These are phyloP conservation scores for Epizoanthus illoricatus DNA, from an alignment of 92 coral and sea anemone genomes.

Conservation along the genomic window DNA sequence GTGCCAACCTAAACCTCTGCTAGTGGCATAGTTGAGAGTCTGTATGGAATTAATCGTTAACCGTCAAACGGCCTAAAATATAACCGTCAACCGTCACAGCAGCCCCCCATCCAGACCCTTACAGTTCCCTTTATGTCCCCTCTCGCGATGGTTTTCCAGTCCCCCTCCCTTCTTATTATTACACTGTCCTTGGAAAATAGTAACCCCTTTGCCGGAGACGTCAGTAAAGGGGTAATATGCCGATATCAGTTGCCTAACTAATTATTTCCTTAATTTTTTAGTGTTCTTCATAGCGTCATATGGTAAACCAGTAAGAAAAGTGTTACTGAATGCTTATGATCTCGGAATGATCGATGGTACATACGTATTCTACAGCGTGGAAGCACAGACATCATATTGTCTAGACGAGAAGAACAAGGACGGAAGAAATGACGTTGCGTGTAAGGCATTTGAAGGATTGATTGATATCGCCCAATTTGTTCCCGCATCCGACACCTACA, in stretches of 20 bases:
- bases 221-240: too few species aligned
- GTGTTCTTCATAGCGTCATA: constrained; percentile 66
- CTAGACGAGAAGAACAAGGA: neutral
- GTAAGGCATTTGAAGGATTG: constrained; percentile 70
- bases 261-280: constrained; percentile 6
- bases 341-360: constrained; percentile 75
- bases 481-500: constrained; percentile 55
- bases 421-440: constrained; percentile 66
- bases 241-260: neutral
- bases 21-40: too few species aligned
- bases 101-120: too few species aligned
- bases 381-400: constrained; percentile 50
- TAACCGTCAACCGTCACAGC: too few species aligned
- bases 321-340: constrained; percentile 57
- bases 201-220: neutral
- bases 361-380: constrained; percentile 48
- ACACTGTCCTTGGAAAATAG: too few species aligned
- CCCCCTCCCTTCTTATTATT: too few species aligned
- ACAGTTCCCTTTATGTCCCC: too few species aligned
- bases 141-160: too few species aligned
- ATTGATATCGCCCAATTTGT: constrained; percentile 57
- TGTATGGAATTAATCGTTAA: too few species aligned
- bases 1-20: too few species aligned
- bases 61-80: too few species aligned
- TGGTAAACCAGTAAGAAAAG: constrained; percentile 50